Evolutionary conservation across 2,797 vertebrate genomes (phyloP).

Genomic region (Helicolenus hilgendorfi): DNA sequence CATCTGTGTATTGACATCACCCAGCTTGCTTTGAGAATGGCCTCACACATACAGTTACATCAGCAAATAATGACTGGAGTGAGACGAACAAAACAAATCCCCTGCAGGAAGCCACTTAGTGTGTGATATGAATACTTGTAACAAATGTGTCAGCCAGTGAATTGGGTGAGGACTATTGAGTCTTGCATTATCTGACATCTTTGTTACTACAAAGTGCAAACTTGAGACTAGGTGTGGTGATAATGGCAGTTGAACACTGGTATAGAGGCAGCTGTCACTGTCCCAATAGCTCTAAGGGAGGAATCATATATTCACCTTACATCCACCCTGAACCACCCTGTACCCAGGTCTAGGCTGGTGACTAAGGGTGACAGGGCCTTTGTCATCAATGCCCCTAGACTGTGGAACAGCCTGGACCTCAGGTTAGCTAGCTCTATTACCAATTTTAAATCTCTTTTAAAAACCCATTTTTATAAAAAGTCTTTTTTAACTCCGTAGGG

Average conservation of each 20-base stretch:
- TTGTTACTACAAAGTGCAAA: slow-evolving; percentile 13
- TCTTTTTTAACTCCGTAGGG: no score
- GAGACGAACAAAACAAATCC: neutral
- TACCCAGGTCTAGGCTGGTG: no score
- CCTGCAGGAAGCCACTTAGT: neutral
- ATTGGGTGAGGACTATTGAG: neutral
- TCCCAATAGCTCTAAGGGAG: neutral
- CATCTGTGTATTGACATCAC: slow-evolving; percentile 39
- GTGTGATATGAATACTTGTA: neutral
- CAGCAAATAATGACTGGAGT: neutral
- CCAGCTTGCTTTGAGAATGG: slow-evolving; percentile 25
- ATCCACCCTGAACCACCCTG: no score
- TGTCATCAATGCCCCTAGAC: no score
- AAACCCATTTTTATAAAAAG: no score
- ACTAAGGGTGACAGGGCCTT: no score
- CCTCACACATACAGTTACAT: slow-evolving; percentile 1
- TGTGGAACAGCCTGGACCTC: no score
- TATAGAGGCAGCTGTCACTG: neutral
- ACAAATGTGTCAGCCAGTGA: neutral
- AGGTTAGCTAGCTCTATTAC: no score
- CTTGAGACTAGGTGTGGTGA: neutral
- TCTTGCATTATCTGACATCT: neutral
- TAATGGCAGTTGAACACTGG: slow-evolving; percentile 9
- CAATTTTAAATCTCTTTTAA: no score
- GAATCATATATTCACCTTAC: neutral